Base-by-base conservation (phyloP, 2,888 invertebrate genomes). In the Stegana nigrithorax region DNA sequence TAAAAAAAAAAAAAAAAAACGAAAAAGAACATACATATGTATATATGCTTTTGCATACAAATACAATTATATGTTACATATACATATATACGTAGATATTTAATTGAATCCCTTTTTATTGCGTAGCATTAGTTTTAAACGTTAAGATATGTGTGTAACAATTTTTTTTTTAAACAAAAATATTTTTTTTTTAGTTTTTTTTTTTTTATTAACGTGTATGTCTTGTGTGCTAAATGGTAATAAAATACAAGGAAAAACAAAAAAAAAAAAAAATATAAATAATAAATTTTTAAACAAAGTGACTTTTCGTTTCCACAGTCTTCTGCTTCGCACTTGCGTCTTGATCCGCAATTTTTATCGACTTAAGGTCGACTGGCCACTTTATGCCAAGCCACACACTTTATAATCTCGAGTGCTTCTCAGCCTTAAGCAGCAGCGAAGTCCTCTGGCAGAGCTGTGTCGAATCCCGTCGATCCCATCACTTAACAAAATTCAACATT, bases 161-260 rank as follows among this genome's bases (percentile, higher is more conserved):
- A 23, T 21, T 47, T n/a, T 19, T 29, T 55, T 69, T 47, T 29
- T 56, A 53, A 6, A 26, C 21, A 2, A n/a, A 36, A 36, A 51
- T 51, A 67, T 47, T 45, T 57, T 67, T 65, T 66, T 65, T 60
- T 45, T 55, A 19, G 19, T 55, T 32, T 61, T 25, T 32, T 53
- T 65, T 27, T 53, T 23, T 26, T 36, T 36, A 4, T n/a, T 2
- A 36, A 5, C n/a, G 10, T 36, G 10, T 36, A 36, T n/a, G n/a
- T 36, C 10, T 36, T 36, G n/a, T 55, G 44, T 19, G 57, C 58
- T 36, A 17, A 10, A 17, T 23, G 45, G 39, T 50, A 58, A 32
- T 57, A 64, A 53, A 29, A 25, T 25, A 59, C 47, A 56, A 61
- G 32, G 23, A 12, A 21, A 47, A 47, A 47, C 5, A 7, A 47